Percentiles rank a stretch among this genome's conserved stretches.
phyloP scores from a whole-genome alignment of 1,140 invertebrate species.

The Sitophilus oryzae region DNA sequence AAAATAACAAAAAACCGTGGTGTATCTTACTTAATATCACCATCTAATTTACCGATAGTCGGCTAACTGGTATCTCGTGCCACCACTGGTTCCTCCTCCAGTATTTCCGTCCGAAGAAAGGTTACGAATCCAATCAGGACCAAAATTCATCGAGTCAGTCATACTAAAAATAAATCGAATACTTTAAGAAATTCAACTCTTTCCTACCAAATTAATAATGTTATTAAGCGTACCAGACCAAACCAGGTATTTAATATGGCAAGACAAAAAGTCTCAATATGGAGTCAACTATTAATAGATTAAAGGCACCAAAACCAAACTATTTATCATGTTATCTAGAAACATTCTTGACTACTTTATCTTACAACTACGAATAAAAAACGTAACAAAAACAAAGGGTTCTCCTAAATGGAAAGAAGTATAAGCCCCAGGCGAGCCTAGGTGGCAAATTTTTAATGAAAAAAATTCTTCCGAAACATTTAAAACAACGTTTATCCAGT shows the following conservation, averaged over 20 bases:
- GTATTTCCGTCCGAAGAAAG: constrained; percentile 50
- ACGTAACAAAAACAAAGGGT: too few species aligned
- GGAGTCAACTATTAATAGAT: constrained; percentile 37
- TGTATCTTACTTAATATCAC: too few species aligned
- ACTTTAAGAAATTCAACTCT: constrained; percentile 4
- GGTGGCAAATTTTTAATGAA: constrained; percentile 33
- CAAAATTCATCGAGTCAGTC: constrained; percentile 60
- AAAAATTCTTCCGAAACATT: constrained; percentile 5
- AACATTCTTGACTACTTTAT: too few species aligned
- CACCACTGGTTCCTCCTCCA: constrained; percentile 34
- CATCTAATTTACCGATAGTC: constrained; percentile 59
- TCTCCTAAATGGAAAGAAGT: too few species aligned
- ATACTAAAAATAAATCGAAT: constrained; percentile 29
- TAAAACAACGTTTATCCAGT: not conserved
- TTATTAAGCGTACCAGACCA: constrained; percentile 2
- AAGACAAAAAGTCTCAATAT: constrained; percentile 26
- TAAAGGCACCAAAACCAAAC: constrained; percentile 5
- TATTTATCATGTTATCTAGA: constrained; percentile 6
- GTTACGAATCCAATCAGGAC: constrained; percentile 67
- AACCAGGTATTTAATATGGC: constrained; percentile 11
- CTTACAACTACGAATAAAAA: too few species aligned
- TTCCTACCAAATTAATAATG: not conserved
- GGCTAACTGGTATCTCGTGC: constrained; percentile 56
- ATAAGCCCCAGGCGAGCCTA: constrained; percentile 35
- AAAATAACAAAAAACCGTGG: too few species aligned